Evolutionary conservation across 2,888 invertebrate genomes (phyloP).

Genomic region (Clivina fossor): DNA sequence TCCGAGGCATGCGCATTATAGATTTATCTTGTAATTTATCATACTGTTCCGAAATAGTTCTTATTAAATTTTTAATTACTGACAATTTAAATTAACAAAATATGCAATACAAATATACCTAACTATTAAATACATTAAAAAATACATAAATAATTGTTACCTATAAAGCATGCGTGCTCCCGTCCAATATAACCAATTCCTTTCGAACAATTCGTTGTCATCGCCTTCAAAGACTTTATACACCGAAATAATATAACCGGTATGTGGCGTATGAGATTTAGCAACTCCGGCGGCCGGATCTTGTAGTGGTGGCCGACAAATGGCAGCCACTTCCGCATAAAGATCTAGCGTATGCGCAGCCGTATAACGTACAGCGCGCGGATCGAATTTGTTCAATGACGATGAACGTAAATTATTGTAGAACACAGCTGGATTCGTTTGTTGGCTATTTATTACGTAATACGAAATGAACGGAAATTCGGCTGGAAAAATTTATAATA

Average conservation of each 20-base stretch:
- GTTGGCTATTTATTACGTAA: constrained; percentile 85
- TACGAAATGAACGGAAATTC: constrained; percentile 92
- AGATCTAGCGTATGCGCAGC: constrained; percentile 85
- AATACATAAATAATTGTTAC: constrained; percentile 14
- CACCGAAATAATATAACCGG: constrained; percentile 89
- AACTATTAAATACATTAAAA: not conserved
- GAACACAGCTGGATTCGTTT: constrained; percentile 82
- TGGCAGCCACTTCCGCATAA: constrained; percentile 89
- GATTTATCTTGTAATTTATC: too few species aligned
- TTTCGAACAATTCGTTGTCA: constrained; percentile 87
- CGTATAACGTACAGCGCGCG: constrained; percentile 76
- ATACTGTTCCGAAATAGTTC: too few species aligned
- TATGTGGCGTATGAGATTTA: constrained; percentile 76
- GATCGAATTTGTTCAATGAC: constrained; percentile 84
- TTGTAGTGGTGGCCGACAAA: constrained; percentile 83
- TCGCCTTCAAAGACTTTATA: constrained; percentile 95
- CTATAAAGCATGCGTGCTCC: constrained; percentile 90
- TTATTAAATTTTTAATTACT: not conserved
- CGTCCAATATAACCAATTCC: constrained; percentile 95
- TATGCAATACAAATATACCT: constrained; percentile 3
- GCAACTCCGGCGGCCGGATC: constrained; percentile 75
- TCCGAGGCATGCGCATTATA: too few species aligned
- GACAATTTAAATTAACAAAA: not conserved
- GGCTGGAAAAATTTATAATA: constrained; percentile 58
- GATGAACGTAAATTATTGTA: constrained; percentile 83